Base-by-base conservation (phyloP, 2,113 vertebrate species). In the Phalacrocorax carbo region DNA sequence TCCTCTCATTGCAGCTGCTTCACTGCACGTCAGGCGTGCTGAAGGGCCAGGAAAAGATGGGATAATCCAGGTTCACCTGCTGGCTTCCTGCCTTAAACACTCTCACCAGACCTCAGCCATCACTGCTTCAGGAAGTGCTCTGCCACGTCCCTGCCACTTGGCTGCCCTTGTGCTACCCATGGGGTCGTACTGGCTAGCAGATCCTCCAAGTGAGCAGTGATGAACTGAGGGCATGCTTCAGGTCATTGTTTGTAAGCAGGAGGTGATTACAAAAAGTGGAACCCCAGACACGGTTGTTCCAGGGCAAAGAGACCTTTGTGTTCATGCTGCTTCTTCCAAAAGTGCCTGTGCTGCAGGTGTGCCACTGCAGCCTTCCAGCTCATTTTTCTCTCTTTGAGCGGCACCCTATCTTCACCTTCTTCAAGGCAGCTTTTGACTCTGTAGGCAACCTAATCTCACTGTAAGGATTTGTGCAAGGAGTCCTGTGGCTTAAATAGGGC, bases 61-160 rank as follows among this genome's bases (percentile, higher is more conserved):
- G 48, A 16, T 68, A 55, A 91, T 57, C 44, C 65, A 34, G 40
- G 49, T 64, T 88, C 78, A n/a, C 66, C 46, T 34, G 2, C 8
- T 2, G 2, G 16, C 23, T 82, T 80, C 66, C 66, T 2, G 2
- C 71, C 36, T 80, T 26, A 34, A 15, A 70, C 1, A 0, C 7
- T 55, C 38, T 25, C 62, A 15, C 5, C 0, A 0, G 8, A 57
- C 27, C 15, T 57, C 44, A 32, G 61, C n/a, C 3, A 0, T 32
- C 6, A 0, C 23, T 20, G 65, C 51, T 79, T 40, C 1, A 7
- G 22, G 1, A 3, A 69, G 9, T 0, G 4, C 25, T 75, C 23
- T 84, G 46, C 16, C 34, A 5, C 1, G 0, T 75, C 36, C 23
- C 32, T 36, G 66, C 29, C 36, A 3, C 48, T 15, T 13, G n/a